These are phyloP conservation scores for Cariama cristata DNA, from an alignment of 2,113 vertebrate species.

Conservation along the genomic window DNA sequence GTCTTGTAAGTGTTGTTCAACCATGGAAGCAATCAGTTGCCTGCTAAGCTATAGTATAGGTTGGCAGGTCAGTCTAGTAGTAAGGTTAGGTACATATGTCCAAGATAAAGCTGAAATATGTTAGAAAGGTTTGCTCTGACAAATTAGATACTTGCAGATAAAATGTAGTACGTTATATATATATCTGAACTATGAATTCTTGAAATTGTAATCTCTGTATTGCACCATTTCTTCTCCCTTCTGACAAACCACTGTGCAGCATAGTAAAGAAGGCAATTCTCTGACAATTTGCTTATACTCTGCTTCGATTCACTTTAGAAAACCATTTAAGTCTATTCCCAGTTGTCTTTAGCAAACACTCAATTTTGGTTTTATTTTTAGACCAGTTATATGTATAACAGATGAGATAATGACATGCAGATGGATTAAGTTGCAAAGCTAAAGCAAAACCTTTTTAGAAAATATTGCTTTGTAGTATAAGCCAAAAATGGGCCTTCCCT, in stretches of 20 bases:
- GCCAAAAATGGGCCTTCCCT: conserved; percentile 43
- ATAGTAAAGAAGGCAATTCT: not conserved
- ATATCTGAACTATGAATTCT: not conserved
- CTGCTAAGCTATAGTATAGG: not conserved
- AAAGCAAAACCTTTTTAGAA: conserved; percentile 54
- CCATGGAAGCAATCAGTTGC: not conserved
- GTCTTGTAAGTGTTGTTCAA: not conserved
- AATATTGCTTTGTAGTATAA: conserved; percentile 54
- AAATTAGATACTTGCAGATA: not conserved
- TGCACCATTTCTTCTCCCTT: not conserved
- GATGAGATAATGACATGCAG: conserved; percentile 69
- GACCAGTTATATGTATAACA: conserved; percentile 57
- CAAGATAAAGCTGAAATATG: not conserved
- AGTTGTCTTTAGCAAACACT: conserved; percentile 61
- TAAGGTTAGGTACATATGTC: not conserved
- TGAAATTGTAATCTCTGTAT: not conserved
- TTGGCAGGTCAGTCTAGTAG: not conserved
- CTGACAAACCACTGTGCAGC: not conserved
- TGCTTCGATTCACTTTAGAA: not conserved
- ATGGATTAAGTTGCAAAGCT: conserved; percentile 62
- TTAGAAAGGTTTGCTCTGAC: not conserved
- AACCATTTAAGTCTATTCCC: conserved; percentile 3
- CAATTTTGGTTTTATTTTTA: conserved; percentile 64
- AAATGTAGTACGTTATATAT: not conserved
- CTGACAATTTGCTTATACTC: not conserved